Evolutionary conservation across 1,140 invertebrate species (phyloP).

Genomic region (Drosophila pseudoananassae): DNA sequence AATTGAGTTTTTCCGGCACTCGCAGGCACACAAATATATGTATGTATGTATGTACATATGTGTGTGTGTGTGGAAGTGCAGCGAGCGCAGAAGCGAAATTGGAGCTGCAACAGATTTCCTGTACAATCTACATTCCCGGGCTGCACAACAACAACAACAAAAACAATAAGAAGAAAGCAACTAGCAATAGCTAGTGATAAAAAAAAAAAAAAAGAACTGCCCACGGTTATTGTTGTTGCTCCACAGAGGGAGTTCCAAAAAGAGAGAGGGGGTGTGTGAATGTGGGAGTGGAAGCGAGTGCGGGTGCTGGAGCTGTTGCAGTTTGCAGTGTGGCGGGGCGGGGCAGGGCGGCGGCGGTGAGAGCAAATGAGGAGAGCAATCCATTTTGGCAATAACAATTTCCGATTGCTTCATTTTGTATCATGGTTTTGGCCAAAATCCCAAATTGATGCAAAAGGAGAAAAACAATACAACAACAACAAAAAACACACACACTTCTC

Average conservation of each 20-base stretch:
- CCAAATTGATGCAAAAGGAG: slow-evolving; percentile 51
- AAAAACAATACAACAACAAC: slow-evolving; percentile 11
- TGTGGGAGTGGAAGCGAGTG: slow-evolving; percentile 1
- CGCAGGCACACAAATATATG: slow-evolving; percentile 2
- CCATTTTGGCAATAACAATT: slow-evolving; percentile 6
- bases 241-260: background rate
- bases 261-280: background rate
- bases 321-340: slow-evolving; percentile 1
- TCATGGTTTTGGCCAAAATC: slow-evolving; percentile 34
- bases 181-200: slow-evolving; percentile 28
- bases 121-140: slow-evolving; percentile 68
- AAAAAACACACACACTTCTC: background rate
- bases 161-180: slow-evolving; percentile 13
- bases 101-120: slow-evolving; percentile 79
- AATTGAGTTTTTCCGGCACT: slow-evolving; percentile 78
- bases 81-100: slow-evolving; percentile 73
- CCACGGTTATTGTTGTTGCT: slow-evolving; percentile 38
- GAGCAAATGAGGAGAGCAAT: background rate
- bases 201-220: slow-evolving; percentile 53
- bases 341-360: background rate
- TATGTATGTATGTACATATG: slow-evolving; percentile 15
- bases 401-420: slow-evolving; percentile 16
- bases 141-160: slow-evolving; percentile 46
- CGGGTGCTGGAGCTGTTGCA: too few relatives aligned
- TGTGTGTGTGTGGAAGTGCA: slow-evolving; percentile 55